A percentile compares a stretch with the other conserved stretches of the same genome.
phyloP scores from a whole-genome alignment of 2,888 invertebrate genomes.

The Dicyrtomina minuta region DNA sequence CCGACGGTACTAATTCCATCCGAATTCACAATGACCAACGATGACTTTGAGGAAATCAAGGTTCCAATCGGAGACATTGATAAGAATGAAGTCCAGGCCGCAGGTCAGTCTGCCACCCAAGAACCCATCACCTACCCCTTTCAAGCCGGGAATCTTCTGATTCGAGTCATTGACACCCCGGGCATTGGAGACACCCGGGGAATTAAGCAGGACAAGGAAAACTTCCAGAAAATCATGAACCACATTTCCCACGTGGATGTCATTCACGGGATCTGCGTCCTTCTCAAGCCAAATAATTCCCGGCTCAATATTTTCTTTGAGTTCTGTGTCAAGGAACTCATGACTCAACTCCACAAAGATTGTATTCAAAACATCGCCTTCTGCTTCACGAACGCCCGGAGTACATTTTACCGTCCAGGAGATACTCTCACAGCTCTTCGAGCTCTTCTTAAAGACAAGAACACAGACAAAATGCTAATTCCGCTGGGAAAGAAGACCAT shows the following conservation, averaged over 20 bases:
- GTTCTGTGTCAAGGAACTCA: slow-evolving; percentile 34
- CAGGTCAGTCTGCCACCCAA: slow-evolving; percentile 31
- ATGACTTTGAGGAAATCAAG: slow-evolving; percentile 17
- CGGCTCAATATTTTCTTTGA: too few relatives aligned
- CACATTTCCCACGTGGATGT: too few relatives aligned
- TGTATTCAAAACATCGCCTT: slow-evolving; percentile 36
- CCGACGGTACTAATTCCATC: slow-evolving; percentile 32
- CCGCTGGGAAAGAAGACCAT: slow-evolving; percentile 8
- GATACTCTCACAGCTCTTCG: neutral
- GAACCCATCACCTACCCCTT: slow-evolving; percentile 25
- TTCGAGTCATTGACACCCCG: slow-evolving; percentile 35
- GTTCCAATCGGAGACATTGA: slow-evolving; percentile 19
- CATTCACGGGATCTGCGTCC: too few relatives aligned
- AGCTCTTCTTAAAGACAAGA: neutral
- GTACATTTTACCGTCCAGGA: slow-evolving; percentile 38
- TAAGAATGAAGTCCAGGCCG: slow-evolving; percentile 22
- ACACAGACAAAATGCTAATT: slow-evolving; percentile 21
- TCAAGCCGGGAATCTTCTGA: neutral
- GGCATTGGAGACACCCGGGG: slow-evolving; percentile 34
- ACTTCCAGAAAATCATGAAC: too few relatives aligned
- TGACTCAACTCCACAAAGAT: slow-evolving; percentile 36
- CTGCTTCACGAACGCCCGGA: slow-evolving; percentile 38
- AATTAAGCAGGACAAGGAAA: too few relatives aligned
- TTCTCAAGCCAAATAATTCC: too few relatives aligned
- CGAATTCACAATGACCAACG: slow-evolving; percentile 33